Evolutionary conservation across 2,888 invertebrate species (phyloP), one percentile per base, ranked within the genome.

Genomic region (Aleiodes testaceus): DNA sequence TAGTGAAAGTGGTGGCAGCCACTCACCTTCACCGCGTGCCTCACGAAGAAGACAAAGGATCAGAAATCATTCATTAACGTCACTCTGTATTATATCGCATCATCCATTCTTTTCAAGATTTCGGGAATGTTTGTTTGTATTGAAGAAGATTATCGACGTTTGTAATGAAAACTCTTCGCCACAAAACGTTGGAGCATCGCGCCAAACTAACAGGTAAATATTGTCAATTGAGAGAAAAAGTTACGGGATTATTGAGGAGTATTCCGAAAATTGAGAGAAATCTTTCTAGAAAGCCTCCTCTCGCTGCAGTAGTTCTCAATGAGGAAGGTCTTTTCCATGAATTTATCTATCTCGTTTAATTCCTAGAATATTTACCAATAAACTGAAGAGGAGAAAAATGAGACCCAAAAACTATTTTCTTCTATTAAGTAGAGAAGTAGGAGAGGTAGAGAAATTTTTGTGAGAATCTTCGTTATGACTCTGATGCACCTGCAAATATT

Each of bases 41-140:
- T 92, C 92, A 50, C 90, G 95, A 77, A 92, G 93, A 84, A 90
- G 95, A 84, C 94, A 95, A 90, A 92, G 94, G 81, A 90, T 95
- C 78, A 91, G 96, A 80, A 97, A 96, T 88, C 96, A 97, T 88
- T 97, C 98, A 12, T 89, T 99, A 79, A 99, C 99, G 47, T 98
- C 99, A 63, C 90, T 99, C 70, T 99, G 99, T 89, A 92, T 99
- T 79, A 91, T 99, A 70, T 98, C 98, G 75, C 99, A 99, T 90
- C 99, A 99, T 90, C 98, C 99, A 45, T 99, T 99, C 89, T 98
- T 99, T 89, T 95, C 98, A 75, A 97, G 96, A 83, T 99, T 99
- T 90, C 95, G 99, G 78, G 97, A 99, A 90, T 97, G 98, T 90
- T 92, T 99, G 80, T 96, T 95, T 89, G 94, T 98, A 81, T 90